Evolutionary conservation across 2,888 invertebrate genomes (phyloP), one percentile per base, ranked within the genome.

Genomic region (Beris chalybata): DNA sequence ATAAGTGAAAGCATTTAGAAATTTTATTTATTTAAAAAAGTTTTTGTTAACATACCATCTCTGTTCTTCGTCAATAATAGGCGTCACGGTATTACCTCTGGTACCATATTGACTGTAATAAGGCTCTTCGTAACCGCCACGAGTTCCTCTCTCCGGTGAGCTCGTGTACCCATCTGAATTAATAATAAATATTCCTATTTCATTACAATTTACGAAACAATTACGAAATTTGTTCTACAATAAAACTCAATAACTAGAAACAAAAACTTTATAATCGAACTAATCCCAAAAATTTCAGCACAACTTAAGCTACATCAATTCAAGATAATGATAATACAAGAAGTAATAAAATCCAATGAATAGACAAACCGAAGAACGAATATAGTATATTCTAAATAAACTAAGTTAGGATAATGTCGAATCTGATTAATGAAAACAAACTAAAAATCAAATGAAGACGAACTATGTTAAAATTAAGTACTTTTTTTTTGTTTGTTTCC

Each of bases 51-150:
- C 71, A 70, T 69, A 79, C 79, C 77, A 90, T 90, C 88, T 88
- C 68, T 92, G 86, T 82, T 95, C 95, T 78, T 95, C 95, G 76
- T 95, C 95, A 72, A 96, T 95, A 67, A 95, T 90, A 4, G 95
- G 94, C 6, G 95, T 92, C 69, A 93, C 93, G 54, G 85, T 85
- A 2, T 85, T 75, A 3, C 86, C 82, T 43, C 86, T 78, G 5
- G 87, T 88, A 5, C 88, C 87, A 76, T 90, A 93, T 76, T 92
- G 92, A 59, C 91, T 87, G 75, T 93, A 93, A 81, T 93, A 93
- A 0, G 93, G 92, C 75, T 94, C 94, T 76, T 93, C 93, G 74
- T 93, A 93, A 12, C 89, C 86, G 59, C 85, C 85, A 30, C 91
- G 83, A 4, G 87, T 86, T 54, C 87, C 86, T 69, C 93, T 85